Conservation (phyloP, 2,113 vertebrate species). For the Rhabdornis inornatus region DNA sequence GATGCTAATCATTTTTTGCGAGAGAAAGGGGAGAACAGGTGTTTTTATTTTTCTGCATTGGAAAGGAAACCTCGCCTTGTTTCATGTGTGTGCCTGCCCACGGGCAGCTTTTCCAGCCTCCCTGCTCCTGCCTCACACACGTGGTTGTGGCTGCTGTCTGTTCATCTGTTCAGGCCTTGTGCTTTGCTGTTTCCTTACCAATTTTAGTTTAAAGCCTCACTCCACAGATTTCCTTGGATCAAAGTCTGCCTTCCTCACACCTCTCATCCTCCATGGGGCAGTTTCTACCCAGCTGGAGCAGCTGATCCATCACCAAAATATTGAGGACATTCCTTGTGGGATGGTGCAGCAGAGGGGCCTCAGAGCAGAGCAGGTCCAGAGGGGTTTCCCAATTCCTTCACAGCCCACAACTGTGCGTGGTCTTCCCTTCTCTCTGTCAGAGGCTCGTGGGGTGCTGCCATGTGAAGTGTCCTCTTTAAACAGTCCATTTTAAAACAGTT, state of each 20-base stretch:
- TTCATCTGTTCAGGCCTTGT: neutral
- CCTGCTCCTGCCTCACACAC: neutral
- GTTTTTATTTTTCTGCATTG: neutral
- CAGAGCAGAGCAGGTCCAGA: neutral
- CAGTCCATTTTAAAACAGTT: neutral
- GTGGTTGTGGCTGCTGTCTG: neutral
- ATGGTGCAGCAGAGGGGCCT: neutral
- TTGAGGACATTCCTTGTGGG: neutral
- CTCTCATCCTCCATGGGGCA: rapidly evolving
- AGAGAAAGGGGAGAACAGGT: neutral
- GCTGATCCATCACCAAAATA: neutral
- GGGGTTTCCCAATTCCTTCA: neutral
- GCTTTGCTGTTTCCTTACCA: neutral
- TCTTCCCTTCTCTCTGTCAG: neutral
- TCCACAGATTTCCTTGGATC: neutral
- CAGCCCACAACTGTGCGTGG: rapidly evolving
- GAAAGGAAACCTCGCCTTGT: neutral
- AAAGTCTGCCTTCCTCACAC: neutral
- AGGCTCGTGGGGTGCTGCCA: rapidly evolving
- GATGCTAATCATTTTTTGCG: neutral
- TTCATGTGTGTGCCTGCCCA: neutral
- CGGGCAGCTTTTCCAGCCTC: neutral
- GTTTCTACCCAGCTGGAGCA: neutral
- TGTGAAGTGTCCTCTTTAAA: neutral
- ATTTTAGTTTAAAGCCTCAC: neutral